Conservation (phyloP, 2,113 vertebrate genomes). For the Malurus cyaneus region DNA sequence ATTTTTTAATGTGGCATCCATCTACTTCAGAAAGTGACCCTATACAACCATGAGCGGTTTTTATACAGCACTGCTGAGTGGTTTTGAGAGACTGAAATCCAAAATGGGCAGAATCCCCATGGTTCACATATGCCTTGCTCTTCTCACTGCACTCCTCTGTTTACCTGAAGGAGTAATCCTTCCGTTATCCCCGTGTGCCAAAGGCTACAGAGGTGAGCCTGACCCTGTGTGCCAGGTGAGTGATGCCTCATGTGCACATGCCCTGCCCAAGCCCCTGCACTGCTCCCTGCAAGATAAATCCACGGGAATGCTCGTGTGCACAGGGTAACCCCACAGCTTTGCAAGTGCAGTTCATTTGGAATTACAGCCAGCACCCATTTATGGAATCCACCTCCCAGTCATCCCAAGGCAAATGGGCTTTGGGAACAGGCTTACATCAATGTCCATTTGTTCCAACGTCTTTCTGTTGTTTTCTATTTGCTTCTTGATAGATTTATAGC, state of each 20-base stretch:
- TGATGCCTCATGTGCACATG: background rate
- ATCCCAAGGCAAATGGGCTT: background rate
- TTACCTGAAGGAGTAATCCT: background rate
- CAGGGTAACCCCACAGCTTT: background rate
- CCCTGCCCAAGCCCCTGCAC: background rate
- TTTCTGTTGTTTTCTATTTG: background rate
- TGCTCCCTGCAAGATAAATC: background rate
- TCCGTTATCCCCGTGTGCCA: background rate
- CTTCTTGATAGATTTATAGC: background rate
- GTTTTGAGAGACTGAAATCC: background rate
- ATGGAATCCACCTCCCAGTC: background rate
- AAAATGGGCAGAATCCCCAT: fast-evolving
- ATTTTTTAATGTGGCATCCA: background rate
- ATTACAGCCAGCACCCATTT: background rate
- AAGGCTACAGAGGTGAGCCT: background rate
- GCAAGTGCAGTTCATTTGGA: background rate
- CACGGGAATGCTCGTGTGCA: background rate
- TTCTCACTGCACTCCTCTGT: too few species aligned
- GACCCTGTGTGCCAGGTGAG: background rate
- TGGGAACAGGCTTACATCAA: background rate
- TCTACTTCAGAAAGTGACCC: background rate
- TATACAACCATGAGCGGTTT: background rate
- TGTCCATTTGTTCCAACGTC: fast-evolving
- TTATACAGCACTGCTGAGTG: background rate
- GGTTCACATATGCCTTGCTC: fast-evolving